Evolutionary conservation across 2,888 invertebrate genomes (phyloP).

Genomic region (Morpho achilles): DNA sequence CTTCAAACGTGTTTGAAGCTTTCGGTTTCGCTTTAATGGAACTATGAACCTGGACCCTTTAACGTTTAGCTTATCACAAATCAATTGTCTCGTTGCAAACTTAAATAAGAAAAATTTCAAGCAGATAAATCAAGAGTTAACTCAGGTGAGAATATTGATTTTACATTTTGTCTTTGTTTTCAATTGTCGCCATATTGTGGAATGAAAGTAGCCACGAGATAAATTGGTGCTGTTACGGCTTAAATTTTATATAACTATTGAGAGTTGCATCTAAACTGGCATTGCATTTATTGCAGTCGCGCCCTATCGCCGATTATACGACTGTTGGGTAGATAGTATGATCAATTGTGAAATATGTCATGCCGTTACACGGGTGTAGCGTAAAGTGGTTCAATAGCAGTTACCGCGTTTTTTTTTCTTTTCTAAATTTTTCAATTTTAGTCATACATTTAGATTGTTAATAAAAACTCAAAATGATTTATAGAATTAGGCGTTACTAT

Average conservation of each 20-base stretch:
- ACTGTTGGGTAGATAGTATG: slow-evolving; percentile 25
- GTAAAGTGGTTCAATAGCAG: slow-evolving; percentile 23
- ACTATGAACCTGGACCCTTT: slow-evolving; percentile 99
- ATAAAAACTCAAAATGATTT: too few species aligned
- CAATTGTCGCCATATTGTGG: slow-evolving; percentile 71
- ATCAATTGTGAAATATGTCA: slow-evolving; percentile 7
- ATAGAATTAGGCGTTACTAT: too few species aligned
- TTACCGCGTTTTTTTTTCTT: slow-evolving; percentile 5
- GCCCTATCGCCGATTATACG: too few species aligned
- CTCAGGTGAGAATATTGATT: slow-evolving; percentile 85
- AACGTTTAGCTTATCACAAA: slow-evolving; percentile 99
- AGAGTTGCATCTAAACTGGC: too few species aligned
- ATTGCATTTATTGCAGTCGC: too few species aligned
- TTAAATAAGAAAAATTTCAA: slow-evolving; percentile 97
- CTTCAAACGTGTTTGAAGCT: slow-evolving; percentile 97
- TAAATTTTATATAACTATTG: slow-evolving; percentile 18
- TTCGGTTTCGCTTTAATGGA: slow-evolving; percentile 95
- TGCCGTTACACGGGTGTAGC: slow-evolving; percentile 13
- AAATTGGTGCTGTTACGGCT: slow-evolving; percentile 27
- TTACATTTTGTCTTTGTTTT: slow-evolving; percentile 56
- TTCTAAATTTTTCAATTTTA: too few species aligned
- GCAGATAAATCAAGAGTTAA: slow-evolving; percentile 92
- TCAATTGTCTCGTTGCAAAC: slow-evolving; percentile 97
- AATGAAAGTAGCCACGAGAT: slow-evolving; percentile 46
- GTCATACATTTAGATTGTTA: too few species aligned